These are phyloP conservation scores for Hydrozoanthus tunicans DNA, from an alignment of 64 coral and sea anemone species.

Conservation along the genomic window DNA sequence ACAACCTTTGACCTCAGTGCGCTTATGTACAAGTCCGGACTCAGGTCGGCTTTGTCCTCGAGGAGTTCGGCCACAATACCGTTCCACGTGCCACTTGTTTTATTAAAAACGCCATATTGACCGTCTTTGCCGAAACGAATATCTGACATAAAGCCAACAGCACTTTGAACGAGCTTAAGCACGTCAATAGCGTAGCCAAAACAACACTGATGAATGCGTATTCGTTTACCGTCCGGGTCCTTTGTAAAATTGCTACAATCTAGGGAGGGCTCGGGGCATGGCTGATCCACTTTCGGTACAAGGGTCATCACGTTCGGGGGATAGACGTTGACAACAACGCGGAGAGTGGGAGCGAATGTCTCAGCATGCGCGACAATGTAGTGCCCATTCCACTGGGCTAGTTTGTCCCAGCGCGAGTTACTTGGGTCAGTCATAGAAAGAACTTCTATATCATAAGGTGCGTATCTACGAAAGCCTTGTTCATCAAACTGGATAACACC, in stretches of 20 bases:
- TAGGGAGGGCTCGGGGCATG: constrained; percentile 51
- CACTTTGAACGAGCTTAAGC: constrained; percentile 26
- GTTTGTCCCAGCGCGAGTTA: constrained; percentile 8
- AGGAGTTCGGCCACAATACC: constrained; percentile 49
- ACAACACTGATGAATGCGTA: constrained; percentile 55
- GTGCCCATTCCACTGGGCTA: constrained; percentile 62
- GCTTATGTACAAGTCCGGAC: constrained; percentile 45
- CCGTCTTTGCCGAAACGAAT: constrained; percentile 39
- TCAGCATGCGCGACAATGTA: not conserved
- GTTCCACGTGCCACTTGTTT: constrained; percentile 43
- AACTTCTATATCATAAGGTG: constrained; percentile 48
- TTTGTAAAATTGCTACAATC: constrained; percentile 51
- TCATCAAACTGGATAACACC: constrained; percentile 71
- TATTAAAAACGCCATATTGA: constrained; percentile 43
- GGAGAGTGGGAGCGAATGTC: constrained; percentile 28
- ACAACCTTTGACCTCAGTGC: constrained; percentile 26
- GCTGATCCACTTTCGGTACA: constrained; percentile 37
- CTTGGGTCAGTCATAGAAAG: not conserved
- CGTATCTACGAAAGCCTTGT: constrained; percentile 55
- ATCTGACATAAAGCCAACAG: not conserved
- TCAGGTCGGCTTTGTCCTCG: constrained; percentile 31
- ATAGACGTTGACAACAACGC: constrained; percentile 80
- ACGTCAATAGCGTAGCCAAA: constrained; percentile 93
- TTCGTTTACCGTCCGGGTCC: constrained; percentile 2
- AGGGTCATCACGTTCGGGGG: constrained; percentile 80